A percentile compares a stretch with the other conserved stretches of the same genome.
phyloP scores from a whole-genome alignment of 2,797 vertebrate genomes.

The Hippoglossus hippoglossus region DNA sequence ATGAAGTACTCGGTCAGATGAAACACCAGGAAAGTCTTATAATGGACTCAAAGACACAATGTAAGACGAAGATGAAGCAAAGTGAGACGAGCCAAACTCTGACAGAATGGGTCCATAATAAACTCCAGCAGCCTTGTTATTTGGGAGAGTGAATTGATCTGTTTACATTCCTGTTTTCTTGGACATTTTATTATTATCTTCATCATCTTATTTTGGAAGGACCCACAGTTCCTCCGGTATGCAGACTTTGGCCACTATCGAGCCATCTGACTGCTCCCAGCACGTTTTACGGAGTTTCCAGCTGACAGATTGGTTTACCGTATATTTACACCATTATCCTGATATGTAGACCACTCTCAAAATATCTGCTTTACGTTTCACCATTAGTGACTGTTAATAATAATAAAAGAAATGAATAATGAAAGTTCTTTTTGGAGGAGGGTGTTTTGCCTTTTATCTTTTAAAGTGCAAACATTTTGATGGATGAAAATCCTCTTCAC shows the following conservation, averaged over 20 bases:
- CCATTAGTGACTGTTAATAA: background rate
- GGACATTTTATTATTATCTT: slow-evolving; percentile 10
- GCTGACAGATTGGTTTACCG: background rate
- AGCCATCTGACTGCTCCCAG: no score
- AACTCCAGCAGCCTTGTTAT: slow-evolving; percentile 5
- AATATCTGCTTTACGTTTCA: slow-evolving; percentile 4
- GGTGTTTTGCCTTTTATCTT: slow-evolving; percentile 5
- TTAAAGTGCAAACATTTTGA: slow-evolving; percentile 10
- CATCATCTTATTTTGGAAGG: background rate
- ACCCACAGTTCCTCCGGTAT: background rate
- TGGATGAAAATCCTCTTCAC: slow-evolving; percentile 2
- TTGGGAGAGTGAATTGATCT: slow-evolving; percentile 2
- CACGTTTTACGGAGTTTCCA: no score
- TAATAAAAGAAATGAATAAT: background rate
- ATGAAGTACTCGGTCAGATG: no score
- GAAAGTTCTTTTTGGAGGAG: no score
- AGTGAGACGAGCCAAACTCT: slow-evolving; percentile 13
- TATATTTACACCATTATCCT: background rate
- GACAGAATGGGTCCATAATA: slow-evolving; percentile 2
- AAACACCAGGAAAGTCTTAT: background rate
- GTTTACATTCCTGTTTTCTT: slow-evolving; percentile 27
- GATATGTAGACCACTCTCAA: slow-evolving; percentile 16
- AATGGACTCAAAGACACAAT: background rate
- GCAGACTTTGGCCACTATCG: slow-evolving; percentile 1
- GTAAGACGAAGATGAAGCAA: background rate